phyloP scores from a whole-genome alignment of 2,113 vertebrate genomes.

The Epinephelus lanceolatus region DNA sequence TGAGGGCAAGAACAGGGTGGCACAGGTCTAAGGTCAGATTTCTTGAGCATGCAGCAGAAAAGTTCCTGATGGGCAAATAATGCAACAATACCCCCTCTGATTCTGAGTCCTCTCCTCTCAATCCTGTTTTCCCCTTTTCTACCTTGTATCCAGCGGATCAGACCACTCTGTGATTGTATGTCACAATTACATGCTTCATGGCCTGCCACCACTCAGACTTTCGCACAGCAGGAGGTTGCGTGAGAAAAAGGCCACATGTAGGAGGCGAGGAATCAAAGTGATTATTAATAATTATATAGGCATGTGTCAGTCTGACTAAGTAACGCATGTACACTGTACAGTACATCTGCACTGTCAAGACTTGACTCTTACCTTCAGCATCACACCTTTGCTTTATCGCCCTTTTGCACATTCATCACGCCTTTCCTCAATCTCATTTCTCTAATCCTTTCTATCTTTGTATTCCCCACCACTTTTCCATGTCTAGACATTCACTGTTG shows the following conservation, averaged over 20 bases:
- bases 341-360: slow-evolving; percentile 11
- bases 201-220: slow-evolving; percentile 27
- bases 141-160: background rate
- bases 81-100: slow-evolving; percentile 15
- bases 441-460: slow-evolving; percentile 36
- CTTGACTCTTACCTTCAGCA: background rate
- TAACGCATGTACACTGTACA: slow-evolving; percentile 16
- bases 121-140: background rate
- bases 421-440: background rate
- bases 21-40: slow-evolving; percentile 34
- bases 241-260: slow-evolving; percentile 28
- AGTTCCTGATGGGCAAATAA: slow-evolving; percentile 26
- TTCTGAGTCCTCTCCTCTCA: background rate
- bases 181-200: slow-evolving; percentile 50
- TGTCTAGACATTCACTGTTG: slow-evolving; percentile 67
- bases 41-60: slow-evolving; percentile 5
- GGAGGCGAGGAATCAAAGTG: slow-evolving; percentile 40
- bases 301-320: slow-evolving; percentile 40
- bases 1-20: slow-evolving; percentile 1
- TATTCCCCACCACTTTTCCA: slow-evolving; percentile 42
- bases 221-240: slow-evolving; percentile 39
- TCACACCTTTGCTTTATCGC: background rate
- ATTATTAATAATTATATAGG: slow-evolving; percentile 64
- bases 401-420: slow-evolving; percentile 22
- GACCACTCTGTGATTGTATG: slow-evolving; percentile 5